Base-by-base conservation (phyloP, 2,113 vertebrate species). In the Phalacrocorax carbo region DNA sequence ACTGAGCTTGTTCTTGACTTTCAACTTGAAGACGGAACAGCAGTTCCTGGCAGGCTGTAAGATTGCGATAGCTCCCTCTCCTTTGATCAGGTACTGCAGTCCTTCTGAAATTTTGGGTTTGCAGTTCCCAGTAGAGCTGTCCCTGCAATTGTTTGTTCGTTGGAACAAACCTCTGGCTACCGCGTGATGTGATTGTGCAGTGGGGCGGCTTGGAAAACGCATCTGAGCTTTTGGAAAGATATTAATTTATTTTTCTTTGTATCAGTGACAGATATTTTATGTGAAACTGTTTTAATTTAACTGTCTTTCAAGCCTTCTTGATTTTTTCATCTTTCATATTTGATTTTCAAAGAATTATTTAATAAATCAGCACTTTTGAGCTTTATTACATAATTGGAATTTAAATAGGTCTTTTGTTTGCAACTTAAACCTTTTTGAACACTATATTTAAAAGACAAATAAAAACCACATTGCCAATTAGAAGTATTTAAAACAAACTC, bases 51-150 rank as follows among this genome's bases (percentile, higher is more conserved):
- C 18, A 82, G 57, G 44, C 10, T 61, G 48, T 7, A 76, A 40
- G 26, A 11, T 8, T 0, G 0, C 1, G 4, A 60, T n/a, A 22
- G 10, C 4, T 84, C 48, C 17, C 38, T 69, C 49, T 62, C 15
- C 75, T 86, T 73, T 54, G 11, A 55, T 40, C 13, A n/a, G 68
- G 11, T 61, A 30, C 20, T 7, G 16, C 0, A 2, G 3, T 38
- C 17, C 10, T 68, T 36, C 55, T 0, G 5, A 62, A 78, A 71
- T 38, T 21, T 44, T 16, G 48, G 23, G 21, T 9, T 83, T 30
- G 9, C 9, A 21, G 8, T 34, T 68, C 57, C 51, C 46, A 70
- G 38, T 21, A 66, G 36, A 92, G 30, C 40, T 32, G 36, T 21
- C 49, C 30, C 23, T 49, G n/a, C 48, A 42, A 23, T 2, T 26